Base-by-base conservation (phyloP, 2,113 vertebrate genomes). In the Catharus fuscescens region DNA sequence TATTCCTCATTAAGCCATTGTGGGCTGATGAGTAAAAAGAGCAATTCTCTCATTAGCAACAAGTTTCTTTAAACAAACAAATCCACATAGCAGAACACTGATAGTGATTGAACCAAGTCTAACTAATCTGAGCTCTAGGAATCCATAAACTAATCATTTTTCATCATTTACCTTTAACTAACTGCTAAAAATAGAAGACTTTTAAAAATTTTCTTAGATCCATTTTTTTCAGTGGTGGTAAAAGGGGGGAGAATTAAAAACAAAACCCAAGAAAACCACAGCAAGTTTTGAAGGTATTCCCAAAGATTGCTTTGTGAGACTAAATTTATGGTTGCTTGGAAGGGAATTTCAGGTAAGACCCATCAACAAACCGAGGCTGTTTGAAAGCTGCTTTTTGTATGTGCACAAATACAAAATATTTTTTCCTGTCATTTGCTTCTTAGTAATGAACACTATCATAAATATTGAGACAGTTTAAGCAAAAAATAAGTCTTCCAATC, bases 251-350 rank as follows among this genome's bases (percentile, higher is more conserved):
- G 18, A 3, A 19, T 6, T 12, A 10, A 21, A 36, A 36, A 17
- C 5, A 20, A 28, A 21, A 7, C 1, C 8, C 19, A 52, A 20
- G 2, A 67, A 47, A 71, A 34, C 2, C 7, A 12, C 6, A 59
- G 12, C 14, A 76, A 40, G 1, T 40, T 85, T 70, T 1, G 1
- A 57, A 67, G 4, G 10, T 14, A 53, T 48, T 53, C 29, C 36
- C 4, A 3, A 79, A 57, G 40, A 71, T 3, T 2, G 0, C 8
- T 45, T 17, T 56, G 9, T 34, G 2, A 48, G 5, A 61, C 8
- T 48, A 10, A 74, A 82, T 57, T 88, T 69, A 21, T 45, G n/a
- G 31, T 10, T 3, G 6, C 3, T 17, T 65, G 36, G 19, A 18
- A 82, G 12, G 6, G 50, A 83, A 65, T 5, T 36, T 29, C 16